Evolutionary conservation across 1,140 invertebrate species (phyloP).

Genomic region (Heliconius eleuchia): DNA sequence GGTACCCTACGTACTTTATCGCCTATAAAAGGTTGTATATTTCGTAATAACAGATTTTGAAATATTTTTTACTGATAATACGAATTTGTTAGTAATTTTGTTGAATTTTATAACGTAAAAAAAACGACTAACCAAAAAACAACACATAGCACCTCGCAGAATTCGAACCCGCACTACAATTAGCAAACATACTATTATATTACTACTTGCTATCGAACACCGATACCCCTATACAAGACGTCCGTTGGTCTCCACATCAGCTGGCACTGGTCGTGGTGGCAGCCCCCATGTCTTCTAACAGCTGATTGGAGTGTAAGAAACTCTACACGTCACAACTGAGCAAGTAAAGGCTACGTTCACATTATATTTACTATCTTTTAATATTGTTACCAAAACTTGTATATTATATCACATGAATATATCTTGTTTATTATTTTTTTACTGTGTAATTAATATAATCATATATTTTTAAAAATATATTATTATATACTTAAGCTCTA

Average conservation of each 20-base stretch:
- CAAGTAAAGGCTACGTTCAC: neutral
- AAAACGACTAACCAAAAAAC: too few species aligned
- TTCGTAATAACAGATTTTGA: neutral
- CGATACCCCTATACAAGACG: neutral
- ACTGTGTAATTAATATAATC: too few species aligned
- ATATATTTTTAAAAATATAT: too few species aligned
- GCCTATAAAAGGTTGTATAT: neutral
- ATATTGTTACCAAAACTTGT: neutral
- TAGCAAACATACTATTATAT: neutral
- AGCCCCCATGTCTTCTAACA: constrained; percentile 24
- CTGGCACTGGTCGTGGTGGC: constrained; percentile 4
- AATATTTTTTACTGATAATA: neutral
- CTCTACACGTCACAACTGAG: neutral
- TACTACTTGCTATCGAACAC: neutral
- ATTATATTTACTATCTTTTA: constrained; percentile 1
- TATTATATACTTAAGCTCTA: too few species aligned
- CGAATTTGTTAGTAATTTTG: neutral
- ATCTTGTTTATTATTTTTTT: too few species aligned
- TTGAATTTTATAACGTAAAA: too few species aligned
- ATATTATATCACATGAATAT: too few species aligned
- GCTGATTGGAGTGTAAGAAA: constrained; percentile 24
- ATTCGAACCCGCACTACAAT: too few species aligned
- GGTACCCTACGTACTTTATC: neutral
- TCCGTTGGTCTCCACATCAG: constrained; percentile 25
- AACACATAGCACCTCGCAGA: too few species aligned